Evolutionary conservation across 2,113 vertebrate genomes (phyloP), one percentile per base, ranked within the genome.

Genomic region (Hydrolagus affinis): DNA sequence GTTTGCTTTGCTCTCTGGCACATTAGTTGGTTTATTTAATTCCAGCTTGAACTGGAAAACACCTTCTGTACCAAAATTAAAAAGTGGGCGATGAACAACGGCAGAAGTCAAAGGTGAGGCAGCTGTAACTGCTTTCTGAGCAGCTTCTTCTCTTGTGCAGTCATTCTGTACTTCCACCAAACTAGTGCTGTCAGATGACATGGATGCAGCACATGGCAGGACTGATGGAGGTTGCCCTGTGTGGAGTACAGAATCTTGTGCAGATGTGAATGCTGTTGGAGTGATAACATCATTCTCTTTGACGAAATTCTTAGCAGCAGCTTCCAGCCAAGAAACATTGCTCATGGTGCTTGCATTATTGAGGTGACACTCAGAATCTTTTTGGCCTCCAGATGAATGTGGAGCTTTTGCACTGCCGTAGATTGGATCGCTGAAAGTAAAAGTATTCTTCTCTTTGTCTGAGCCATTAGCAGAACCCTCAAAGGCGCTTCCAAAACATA

Each of bases 31-130:
- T 2, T 21, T 10, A 64, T 2, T 28, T 28, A 8, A n/a, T 30
- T 28, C 78, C 4, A 66, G 14, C 32, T 66, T 83, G 78, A 83
- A 83, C 17, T 83, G 78, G 25, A 83, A 83, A 68, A 28, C 25
- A 66, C 6, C 19, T 64, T 28, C 77, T 21, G 62, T 62, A 30
- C 78, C 78, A 66, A 83, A 83, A 23, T 8, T 66, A 66, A 83
- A 83, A 66, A 83, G 1, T 32, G 60, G 60, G 59, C 62, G 23
- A n/a, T 30, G 21, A 11, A 19, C 62, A 10, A 15, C 0, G 10
- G 17, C 0, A 32, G 9, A 14, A 32, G 62, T 28, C 25, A 9
- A 64, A 66, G 66, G 78, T 19, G 78, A 64, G 28, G 0, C 17
- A 83, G 30, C 28, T 30, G 9, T 32, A 32, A 62, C 12, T 66